These are phyloP conservation scores for Myzus persicae DNA, from an alignment of 1,140 invertebrate genomes.

Conservation along the genomic window DNA sequence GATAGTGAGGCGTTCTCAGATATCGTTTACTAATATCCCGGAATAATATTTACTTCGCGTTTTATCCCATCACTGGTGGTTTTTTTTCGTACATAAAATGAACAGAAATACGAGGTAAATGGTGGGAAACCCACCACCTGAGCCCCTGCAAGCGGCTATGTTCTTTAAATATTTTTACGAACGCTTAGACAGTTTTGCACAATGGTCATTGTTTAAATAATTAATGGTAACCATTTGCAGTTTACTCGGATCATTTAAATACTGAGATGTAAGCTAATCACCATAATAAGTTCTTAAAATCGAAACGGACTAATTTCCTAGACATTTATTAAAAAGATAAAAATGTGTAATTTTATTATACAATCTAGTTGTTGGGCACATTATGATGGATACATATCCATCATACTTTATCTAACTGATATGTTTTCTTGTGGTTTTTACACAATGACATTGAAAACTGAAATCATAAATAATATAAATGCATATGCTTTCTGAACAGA, in stretches of 20 bases:
- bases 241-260: background rate
- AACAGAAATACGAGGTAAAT: background rate
- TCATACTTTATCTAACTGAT: background rate
- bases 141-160: background rate
- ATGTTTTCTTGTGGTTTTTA: background rate
- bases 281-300: background rate
- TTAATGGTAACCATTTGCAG: background rate
- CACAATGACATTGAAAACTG: background rate
- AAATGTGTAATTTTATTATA: background rate
- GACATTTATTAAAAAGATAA: background rate
- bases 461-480: background rate
- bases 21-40: slow-evolving; percentile 52
- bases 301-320: background rate
- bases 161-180: slow-evolving; percentile 47
- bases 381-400: background rate
- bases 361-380: background rate
- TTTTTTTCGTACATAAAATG: slow-evolving; percentile 20
- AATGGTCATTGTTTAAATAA: slow-evolving; percentile 52
- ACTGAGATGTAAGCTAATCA: background rate
- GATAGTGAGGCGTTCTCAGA: slow-evolving; percentile 40
- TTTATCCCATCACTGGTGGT: background rate
- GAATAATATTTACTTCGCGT: slow-evolving; percentile 39
- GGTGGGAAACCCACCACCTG: slow-evolving; percentile 43
- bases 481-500: too few relatives aligned
- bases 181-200: background rate